Percentiles rank a stretch among this genome's conserved stretches.
Conservation (phyloP, 1,140 invertebrate species). For the Pseudomyrmex pallidus region DNA sequence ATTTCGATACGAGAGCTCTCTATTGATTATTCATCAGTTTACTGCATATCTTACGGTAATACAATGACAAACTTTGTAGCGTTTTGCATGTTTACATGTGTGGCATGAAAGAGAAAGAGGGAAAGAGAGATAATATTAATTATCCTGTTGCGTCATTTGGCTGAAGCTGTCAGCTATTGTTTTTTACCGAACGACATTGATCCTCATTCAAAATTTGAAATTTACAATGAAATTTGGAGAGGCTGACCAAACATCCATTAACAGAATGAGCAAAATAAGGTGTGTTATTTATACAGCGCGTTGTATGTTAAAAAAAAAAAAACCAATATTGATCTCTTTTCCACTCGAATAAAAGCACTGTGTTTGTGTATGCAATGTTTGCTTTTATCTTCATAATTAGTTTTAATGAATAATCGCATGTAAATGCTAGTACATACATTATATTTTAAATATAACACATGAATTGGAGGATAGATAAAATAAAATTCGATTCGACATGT, state of each 20-base stretch:
- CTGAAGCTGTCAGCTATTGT: background rate
- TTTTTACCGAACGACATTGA: background rate
- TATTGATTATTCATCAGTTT: slow-evolving; percentile 39
- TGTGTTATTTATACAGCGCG: background rate
- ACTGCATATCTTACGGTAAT: slow-evolving; percentile 31
- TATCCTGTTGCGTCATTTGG: background rate
- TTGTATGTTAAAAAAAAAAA: background rate
- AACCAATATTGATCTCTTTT: background rate
- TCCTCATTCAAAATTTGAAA: slow-evolving; percentile 14
- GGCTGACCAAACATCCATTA: slow-evolving; percentile 22
- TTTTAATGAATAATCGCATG: background rate
- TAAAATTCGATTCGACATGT: background rate
- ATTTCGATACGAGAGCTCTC: background rate
- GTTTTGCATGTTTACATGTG: background rate
- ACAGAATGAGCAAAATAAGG: background rate
- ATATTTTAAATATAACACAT: no score
- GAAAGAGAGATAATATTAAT: slow-evolving; percentile 13
- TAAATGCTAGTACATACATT: background rate
- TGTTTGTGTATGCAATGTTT: background rate
- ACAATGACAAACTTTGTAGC: background rate
- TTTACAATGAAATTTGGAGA: background rate
- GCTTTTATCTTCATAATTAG: background rate
- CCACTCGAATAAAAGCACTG: background rate
- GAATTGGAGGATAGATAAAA: background rate
- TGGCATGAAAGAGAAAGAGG: background rate